Evolutionary conservation across 1,140 invertebrate species (phyloP), one percentile per base, ranked within the genome.

Genomic region (Euwallacea fornicatus): DNA sequence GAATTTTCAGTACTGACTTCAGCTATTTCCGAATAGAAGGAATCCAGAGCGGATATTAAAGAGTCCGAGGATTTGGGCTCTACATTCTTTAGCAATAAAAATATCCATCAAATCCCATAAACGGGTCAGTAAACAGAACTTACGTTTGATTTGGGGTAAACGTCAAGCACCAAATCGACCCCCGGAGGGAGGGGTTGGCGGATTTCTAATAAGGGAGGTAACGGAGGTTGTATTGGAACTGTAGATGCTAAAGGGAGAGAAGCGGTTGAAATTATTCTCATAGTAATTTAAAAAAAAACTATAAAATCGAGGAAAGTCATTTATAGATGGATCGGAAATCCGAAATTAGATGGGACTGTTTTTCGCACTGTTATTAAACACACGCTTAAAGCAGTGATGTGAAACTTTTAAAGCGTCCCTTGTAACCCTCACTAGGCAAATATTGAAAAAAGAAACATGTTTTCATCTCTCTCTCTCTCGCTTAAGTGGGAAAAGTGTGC

Each of bases 11-110:
- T 53, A 33, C 1, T 33, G 13, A 87, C 81, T 10, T 84, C 82
- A 6, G 86, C 86, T 33, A 88, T 84, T 68, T 88, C 86, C 10
- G 81, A 87, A 74, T 88, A 88, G 79, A 88, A 88, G 4, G 85
- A 86, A 78, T 86, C 83, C 11, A 88, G 76, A 4, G 83, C 86
- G 0, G 84, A 83, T 61, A 80, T 80, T 15, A 83, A 79, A 7
- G 75, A 70, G 43, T 84, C 76, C 7, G 56, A 2, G 41, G 80
- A 7, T 61, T 58, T 66, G 1, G 21, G 21, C 21, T 33, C 21
- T 33, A 33, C 21, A 33, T 33, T 33, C 21, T 33, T 33, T 33
- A 33, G 21, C 21, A 33, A 33, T 33, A 13, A 2, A 50, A 50
- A 13, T 50, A 50, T 11, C 46, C 7, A 4, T 50, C 46, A 11